Base-by-base conservation (phyloP, 2,888 invertebrate genomes). In the Lasius fuliginosus region DNA sequence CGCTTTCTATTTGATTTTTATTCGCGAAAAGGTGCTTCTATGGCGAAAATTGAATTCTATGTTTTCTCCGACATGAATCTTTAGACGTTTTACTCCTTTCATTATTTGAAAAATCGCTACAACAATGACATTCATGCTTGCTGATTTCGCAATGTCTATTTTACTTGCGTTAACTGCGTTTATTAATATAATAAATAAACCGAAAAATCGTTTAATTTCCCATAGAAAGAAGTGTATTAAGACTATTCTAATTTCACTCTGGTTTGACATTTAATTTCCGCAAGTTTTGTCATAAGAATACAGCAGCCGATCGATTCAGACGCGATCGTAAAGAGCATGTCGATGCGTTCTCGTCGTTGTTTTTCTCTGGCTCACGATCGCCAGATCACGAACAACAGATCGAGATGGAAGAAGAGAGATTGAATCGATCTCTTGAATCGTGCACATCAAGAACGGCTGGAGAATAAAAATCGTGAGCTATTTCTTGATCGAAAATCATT, bases 181-280 rank as follows among this genome's bases (percentile, higher is more conserved):
- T 62, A 62, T 62, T 30, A 62, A 62, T 62, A 18, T 62, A 62
- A 62, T 30, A 62, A 36, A 33, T 36, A 30, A 18, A 62, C 9
- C n/a, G 53, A 9, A 33, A 65, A 65, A 40, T 36, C 11, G 11
- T 60, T 27, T 1, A 18, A 8, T 30, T 60, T 30, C 18, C 18
- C 30, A 60, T 12, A 15, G 12, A 30, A 60, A 60, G 30, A 5
- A 40, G 12, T 12, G 36, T 30, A 33, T n/a, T n/a, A 4, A 11
- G 11, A n/a, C 11, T 64, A 65, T 36, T n/a, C n/a, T 65, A 65
- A 60, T 60, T 60, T 60, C 6, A 30, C 1, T 60, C 15, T 8
- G 18, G 18, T 36, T 23, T 64, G 15, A 33, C 8, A 18, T 62
- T 12, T 30, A 62, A 65, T 42, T 67, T 67, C 27, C 42, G 15